Percentiles rank a stretch among this genome's conserved stretches.
Conservation (phyloP, 2,888 invertebrate genomes). For the Crossocerus cetratus region DNA sequence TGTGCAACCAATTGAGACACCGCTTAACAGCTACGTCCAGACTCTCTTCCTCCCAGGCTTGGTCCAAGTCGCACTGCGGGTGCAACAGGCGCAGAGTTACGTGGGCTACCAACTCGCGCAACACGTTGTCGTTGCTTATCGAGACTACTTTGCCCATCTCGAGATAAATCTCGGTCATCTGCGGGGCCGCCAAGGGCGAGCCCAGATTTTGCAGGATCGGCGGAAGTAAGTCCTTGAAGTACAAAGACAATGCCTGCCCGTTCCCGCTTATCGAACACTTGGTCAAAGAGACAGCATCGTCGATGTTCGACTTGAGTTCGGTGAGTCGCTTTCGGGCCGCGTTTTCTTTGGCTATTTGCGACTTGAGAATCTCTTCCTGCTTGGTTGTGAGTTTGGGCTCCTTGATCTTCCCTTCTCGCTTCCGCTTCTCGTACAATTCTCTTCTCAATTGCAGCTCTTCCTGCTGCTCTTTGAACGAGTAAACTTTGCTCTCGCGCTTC, state of each 20-base stretch:
- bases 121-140: slow-evolving; percentile 72
- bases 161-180: slow-evolving; percentile 81
- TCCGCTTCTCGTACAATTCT: slow-evolving; percentile 93
- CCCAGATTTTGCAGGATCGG: slow-evolving; percentile 82
- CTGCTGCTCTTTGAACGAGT: slow-evolving; percentile 97
- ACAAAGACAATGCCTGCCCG: slow-evolving; percentile 78
- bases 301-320: slow-evolving; percentile 74
- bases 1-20: slow-evolving; percentile 81
- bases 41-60: slow-evolving; percentile 87
- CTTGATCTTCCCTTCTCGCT: slow-evolving; percentile 87
- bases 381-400: slow-evolving; percentile 88
- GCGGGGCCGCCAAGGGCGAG: slow-evolving; percentile 88
- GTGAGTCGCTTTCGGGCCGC: slow-evolving; percentile 85
- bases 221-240: slow-evolving; percentile 80
- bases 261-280: slow-evolving; percentile 79
- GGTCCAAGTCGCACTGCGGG: slow-evolving; percentile 88
- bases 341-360: slow-evolving; percentile 91
- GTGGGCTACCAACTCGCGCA: slow-evolving; percentile 83
- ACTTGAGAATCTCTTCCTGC: slow-evolving; percentile 93
- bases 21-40: slow-evolving; percentile 82
- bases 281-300: slow-evolving; percentile 76
- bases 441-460: slow-evolving; percentile 95
- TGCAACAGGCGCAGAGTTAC: slow-evolving; percentile 85
- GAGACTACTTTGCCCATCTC: slow-evolving; percentile 81
- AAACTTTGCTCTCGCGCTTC: slow-evolving; percentile 96